Conservation (phyloP, 2,797 vertebrate genomes). For the Cyprinodon diabolis region DNA sequence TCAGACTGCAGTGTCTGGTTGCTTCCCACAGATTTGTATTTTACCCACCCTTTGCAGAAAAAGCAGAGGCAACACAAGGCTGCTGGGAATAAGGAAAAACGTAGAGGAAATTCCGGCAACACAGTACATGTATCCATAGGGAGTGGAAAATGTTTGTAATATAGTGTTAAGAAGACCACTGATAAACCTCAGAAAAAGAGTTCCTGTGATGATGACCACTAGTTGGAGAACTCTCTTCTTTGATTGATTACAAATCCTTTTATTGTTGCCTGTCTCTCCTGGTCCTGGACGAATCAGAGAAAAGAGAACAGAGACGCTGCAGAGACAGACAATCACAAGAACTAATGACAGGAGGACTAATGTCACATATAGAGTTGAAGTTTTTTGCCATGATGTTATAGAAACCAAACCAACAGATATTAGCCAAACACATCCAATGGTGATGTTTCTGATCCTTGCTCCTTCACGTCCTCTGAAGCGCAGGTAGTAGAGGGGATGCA, state of each 20-base stretch:
- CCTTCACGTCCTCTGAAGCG: neutral
- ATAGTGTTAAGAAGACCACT: neutral
- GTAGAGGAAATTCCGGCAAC: fast-evolving
- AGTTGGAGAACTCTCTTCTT: slow-evolving; percentile 30
- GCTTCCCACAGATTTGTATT: neutral
- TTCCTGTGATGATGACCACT: slow-evolving; percentile 2
- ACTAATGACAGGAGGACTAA: neutral
- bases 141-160: fast-evolving
- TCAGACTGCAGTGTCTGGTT: too few relatives aligned
- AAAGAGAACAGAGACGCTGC: slow-evolving; percentile 28
- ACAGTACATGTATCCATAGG: fast-evolving
- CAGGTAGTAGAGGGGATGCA: slow-evolving; percentile 24
- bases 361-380: too few relatives aligned
- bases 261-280: neutral
- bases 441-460: neutral
- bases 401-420: neutral
- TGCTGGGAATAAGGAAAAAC: slow-evolving; percentile 21
- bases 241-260: slow-evolving; percentile 1
- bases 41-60: slow-evolving; percentile 34
- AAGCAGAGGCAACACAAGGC: slow-evolving; percentile 32
- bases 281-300: slow-evolving; percentile 23
- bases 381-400: too few relatives aligned
- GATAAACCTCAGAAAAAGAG: neutral
- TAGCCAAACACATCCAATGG: neutral
- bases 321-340: slow-evolving; percentile 3